These are phyloP conservation scores for Bufo bufo DNA, from an alignment of 2,113 vertebrate genomes.

Conservation along the genomic window DNA sequence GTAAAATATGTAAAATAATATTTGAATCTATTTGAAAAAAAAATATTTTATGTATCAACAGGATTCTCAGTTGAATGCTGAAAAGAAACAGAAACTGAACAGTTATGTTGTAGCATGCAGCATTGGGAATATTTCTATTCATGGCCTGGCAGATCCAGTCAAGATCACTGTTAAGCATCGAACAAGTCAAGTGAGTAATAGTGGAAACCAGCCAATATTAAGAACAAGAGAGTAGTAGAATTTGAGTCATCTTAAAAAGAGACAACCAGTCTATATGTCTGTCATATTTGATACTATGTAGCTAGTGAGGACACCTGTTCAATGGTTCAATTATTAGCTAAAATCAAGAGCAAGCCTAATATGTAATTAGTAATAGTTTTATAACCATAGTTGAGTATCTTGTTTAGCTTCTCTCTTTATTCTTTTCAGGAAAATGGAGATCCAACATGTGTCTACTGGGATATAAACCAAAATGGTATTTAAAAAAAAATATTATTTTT, in stretches of 20 bases:
- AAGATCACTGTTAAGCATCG: slow-evolving; percentile 83
- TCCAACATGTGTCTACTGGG: slow-evolving; percentile 90
- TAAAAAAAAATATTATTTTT: slow-evolving; percentile 29
- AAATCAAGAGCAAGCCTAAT: background rate
- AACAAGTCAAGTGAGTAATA: slow-evolving; percentile 74
- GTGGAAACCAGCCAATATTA: background rate
- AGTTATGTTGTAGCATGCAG: slow-evolving; percentile 96
- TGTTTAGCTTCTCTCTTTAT: slow-evolving; percentile 55
- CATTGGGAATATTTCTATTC: slow-evolving; percentile 85
- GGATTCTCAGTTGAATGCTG: slow-evolving; percentile 65
- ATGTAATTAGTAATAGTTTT: background rate
- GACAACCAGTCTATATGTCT: background rate
- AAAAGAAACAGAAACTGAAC: slow-evolving; percentile 71
- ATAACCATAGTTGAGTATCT: background rate
- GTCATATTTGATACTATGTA: background rate
- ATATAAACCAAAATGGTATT: slow-evolving; percentile 87
- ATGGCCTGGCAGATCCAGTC: slow-evolving; percentile 81
- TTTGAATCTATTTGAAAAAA: too few species aligned
- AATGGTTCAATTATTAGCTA: background rate
- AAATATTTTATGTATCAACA: slow-evolving; percentile 62
- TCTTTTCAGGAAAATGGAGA: slow-evolving; percentile 70
- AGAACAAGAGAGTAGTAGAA: background rate
- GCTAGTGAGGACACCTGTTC: background rate
- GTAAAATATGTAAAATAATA: background rate
- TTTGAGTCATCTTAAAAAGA: background rate